These are phyloP conservation scores for Pseudomugil gertrudae DNA, from an alignment of 2,797 vertebrate genomes.

Conservation along the genomic window DNA sequence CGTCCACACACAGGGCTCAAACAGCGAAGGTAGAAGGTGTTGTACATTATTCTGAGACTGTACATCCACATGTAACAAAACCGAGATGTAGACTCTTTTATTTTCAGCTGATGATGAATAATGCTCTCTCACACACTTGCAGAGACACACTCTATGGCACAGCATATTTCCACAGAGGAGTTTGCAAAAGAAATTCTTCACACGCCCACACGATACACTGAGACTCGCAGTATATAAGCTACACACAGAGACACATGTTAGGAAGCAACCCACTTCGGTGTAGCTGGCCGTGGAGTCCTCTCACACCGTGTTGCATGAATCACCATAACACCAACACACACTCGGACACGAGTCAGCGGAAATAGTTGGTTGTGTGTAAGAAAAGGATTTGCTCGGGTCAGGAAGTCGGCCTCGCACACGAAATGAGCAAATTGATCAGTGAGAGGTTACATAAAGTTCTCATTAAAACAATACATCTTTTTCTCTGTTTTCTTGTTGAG, in stretches of 20 bases:
- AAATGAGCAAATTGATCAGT: conserved; percentile 11
- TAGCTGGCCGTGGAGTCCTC: conserved; percentile 17
- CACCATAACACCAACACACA: conserved; percentile 48
- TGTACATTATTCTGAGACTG: conserved; percentile 35
- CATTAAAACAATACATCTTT: conserved; percentile 17
- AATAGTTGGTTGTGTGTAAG: conserved; percentile 46
- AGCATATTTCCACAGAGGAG: conserved; percentile 45
- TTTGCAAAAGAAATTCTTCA: conserved; percentile 42
- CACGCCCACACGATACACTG: conserved; percentile 40
- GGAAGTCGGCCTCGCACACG: conserved; percentile 14
- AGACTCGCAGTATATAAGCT: conserved; percentile 41
- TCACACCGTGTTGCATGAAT: conserved; percentile 41
- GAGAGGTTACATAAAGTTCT: conserved; percentile 7
- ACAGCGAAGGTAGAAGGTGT: conserved; percentile 35
- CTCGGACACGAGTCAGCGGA: conserved; percentile 25
- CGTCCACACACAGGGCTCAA: conserved; percentile 20
- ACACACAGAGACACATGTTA: conserved; percentile 29
- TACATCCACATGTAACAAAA: conserved; percentile 21
- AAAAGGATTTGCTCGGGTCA: conserved; percentile 23
- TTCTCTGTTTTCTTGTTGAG: conserved; percentile 20
- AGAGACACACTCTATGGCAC: conserved; percentile 12
- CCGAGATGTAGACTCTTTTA: conserved; percentile 22
- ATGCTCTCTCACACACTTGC: conserved; percentile 12
- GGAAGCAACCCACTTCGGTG: conserved; percentile 29
- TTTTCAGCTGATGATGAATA: conserved; percentile 49